Evolutionary conservation across 2,797 vertebrate species (phyloP).

Genomic region (Sebastes hopkinsi): DNA sequence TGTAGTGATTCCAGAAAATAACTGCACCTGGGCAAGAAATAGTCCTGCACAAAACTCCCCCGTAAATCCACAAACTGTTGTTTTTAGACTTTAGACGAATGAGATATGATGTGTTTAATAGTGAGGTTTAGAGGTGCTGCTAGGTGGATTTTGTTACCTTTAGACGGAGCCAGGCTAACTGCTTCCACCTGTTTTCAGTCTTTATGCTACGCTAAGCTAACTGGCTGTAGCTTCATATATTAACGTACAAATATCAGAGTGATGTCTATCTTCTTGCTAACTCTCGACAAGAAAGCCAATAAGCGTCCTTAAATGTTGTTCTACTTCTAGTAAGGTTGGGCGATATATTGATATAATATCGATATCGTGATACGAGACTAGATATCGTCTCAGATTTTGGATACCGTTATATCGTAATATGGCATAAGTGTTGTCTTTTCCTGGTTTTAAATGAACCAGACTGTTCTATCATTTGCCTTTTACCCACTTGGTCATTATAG

Average conservation of each 20-base stretch:
- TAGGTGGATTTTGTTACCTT: not conserved
- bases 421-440: no score
- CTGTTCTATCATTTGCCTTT: no score
- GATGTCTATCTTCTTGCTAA: no score
- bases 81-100: not conserved
- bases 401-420: no score
- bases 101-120: not conserved
- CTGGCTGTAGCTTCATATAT: not conserved
- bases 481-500: no score
- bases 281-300: not conserved
- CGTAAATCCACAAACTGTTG: not conserved
- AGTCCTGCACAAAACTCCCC: not conserved
- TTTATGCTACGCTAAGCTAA: not conserved
- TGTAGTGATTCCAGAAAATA: not conserved
- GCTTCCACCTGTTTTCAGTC: not conserved
- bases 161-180: not conserved
- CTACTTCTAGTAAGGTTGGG: no score
- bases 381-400: no score
- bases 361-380: no score
- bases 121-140: not conserved
- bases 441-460: no score
- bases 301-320: not conserved
- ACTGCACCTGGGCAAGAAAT: not conserved
- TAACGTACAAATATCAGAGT: not conserved
- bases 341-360: no score